Conservation (phyloP, 2,797 vertebrate species). For the Diplodus puntazzo region DNA sequence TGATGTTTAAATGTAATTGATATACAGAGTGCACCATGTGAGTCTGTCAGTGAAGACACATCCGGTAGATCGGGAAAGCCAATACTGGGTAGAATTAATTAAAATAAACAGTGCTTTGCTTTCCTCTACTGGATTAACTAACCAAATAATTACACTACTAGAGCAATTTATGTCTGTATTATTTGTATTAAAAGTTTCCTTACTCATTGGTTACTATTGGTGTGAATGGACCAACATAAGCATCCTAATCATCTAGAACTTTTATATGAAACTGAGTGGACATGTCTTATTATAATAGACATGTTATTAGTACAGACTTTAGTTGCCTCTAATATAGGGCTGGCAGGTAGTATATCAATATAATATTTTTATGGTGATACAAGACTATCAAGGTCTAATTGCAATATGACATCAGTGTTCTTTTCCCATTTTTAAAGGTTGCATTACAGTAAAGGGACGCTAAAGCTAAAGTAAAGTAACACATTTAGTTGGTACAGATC, state of each 20-base stretch:
- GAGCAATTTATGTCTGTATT: not conserved
- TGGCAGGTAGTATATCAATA: too few species aligned
- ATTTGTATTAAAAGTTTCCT: not conserved
- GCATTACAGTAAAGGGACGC: too few species aligned
- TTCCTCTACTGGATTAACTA: slow-evolving; percentile 26
- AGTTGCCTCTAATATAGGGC: too few species aligned
- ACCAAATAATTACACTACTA: slow-evolving; percentile 6
- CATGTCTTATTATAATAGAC: not conserved
- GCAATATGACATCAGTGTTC: too few species aligned
- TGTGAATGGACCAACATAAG: not conserved
- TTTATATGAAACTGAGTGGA: not conserved
- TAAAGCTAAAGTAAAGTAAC: too few species aligned
- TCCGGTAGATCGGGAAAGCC: slow-evolving; percentile 8
- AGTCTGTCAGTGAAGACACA: slow-evolving; percentile 21
- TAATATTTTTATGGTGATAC: too few species aligned
- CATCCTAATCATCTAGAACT: not conserved
- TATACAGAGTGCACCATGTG: not conserved
- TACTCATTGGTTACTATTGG: not conserved
- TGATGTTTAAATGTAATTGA: slow-evolving; percentile 32
- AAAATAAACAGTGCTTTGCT: slow-evolving; percentile 24
- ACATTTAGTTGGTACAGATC: too few species aligned
- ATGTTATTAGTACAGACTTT: not conserved
- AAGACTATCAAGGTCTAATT: too few species aligned
- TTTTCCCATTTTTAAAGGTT: too few species aligned
- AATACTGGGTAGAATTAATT: slow-evolving; percentile 36